These are phyloP conservation scores for Pegoplata infirma DNA, from an alignment of 2,888 invertebrate genomes.

Conservation along the genomic window DNA sequence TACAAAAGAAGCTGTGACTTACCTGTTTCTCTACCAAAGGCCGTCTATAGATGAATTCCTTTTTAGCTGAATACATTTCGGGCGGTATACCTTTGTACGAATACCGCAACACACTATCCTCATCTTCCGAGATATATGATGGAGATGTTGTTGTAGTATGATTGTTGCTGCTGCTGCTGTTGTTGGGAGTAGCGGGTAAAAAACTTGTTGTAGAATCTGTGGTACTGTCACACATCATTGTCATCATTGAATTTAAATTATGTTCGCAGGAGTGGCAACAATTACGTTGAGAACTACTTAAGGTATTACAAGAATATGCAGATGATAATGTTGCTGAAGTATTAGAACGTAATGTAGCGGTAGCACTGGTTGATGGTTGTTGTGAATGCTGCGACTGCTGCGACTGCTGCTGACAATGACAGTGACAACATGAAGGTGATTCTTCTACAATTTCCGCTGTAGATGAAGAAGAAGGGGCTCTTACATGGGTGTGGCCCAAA, in stretches of 20 bases:
- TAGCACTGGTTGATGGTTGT: conserved; percentile 48
- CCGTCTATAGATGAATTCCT: conserved; percentile 72
- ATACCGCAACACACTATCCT: conserved; percentile 66
- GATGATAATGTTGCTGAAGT: conserved; percentile 48
- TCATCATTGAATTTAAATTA: conserved; percentile 32
- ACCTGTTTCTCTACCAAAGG: conserved; percentile 73
- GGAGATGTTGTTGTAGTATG: conserved; percentile 22
- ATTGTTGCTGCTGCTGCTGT: conserved; percentile 10
- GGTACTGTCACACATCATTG: conserved; percentile 21
- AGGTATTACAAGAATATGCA: conserved; percentile 44
- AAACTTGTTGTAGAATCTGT: conserved; percentile 38
- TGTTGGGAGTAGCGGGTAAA: conserved; percentile 47
- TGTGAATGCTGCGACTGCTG: conserved; percentile 23
- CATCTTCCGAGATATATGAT: conserved; percentile 46
- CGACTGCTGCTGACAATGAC: conserved; percentile 51
- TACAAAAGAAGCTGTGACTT: conserved; percentile 58
- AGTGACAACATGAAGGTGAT: conserved; percentile 45
- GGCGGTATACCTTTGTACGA: conserved; percentile 74
- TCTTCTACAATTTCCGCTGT: conserved; percentile 58
- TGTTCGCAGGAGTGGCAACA: conserved; percentile 57
- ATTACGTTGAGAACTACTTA: conserved; percentile 30
- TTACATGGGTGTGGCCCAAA: conserved; percentile 48
- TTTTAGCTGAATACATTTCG: conserved; percentile 71
- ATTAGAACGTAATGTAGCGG: conserved; percentile 56
- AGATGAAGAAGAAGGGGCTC: conserved; percentile 52